phyloP scores from a whole-genome alignment of 2,888 invertebrate species.

The Meliscaeva auricollis region DNA sequence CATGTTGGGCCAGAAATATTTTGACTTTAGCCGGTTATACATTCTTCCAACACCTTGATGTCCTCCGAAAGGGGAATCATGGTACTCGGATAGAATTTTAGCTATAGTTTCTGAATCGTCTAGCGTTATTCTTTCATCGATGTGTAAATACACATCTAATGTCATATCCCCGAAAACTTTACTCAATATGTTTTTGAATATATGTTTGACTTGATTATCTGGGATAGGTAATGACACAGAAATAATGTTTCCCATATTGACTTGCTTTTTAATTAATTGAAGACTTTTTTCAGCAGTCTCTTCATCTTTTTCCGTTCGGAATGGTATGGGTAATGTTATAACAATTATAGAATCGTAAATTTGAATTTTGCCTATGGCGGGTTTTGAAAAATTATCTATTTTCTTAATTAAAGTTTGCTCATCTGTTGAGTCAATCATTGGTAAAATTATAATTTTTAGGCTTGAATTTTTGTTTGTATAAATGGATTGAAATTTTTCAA shows the following conservation, averaged over 20 bases:
- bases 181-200: background rate
- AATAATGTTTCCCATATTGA: background rate
- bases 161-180: background rate
- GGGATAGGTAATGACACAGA: background rate
- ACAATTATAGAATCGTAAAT: background rate
- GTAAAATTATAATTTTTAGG: background rate
- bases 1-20: background rate
- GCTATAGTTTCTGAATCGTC: background rate
- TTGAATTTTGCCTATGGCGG: background rate
- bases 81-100: background rate
- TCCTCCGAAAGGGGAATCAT: background rate
- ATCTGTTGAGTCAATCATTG: background rate
- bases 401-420: background rate
- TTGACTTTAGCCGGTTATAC: background rate
- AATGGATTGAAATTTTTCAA: background rate
- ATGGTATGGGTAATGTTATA: background rate
- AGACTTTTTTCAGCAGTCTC: background rate
- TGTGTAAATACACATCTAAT: background rate
- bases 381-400: background rate
- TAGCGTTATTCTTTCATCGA: background rate
- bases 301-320: background rate
- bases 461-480: background rate
- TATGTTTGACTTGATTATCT: background rate
- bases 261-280: background rate
- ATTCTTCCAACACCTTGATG: conserved; percentile 8